Evolutionary conservation across 2,888 invertebrate species (phyloP).

Genomic region (Melanotus villosus): DNA sequence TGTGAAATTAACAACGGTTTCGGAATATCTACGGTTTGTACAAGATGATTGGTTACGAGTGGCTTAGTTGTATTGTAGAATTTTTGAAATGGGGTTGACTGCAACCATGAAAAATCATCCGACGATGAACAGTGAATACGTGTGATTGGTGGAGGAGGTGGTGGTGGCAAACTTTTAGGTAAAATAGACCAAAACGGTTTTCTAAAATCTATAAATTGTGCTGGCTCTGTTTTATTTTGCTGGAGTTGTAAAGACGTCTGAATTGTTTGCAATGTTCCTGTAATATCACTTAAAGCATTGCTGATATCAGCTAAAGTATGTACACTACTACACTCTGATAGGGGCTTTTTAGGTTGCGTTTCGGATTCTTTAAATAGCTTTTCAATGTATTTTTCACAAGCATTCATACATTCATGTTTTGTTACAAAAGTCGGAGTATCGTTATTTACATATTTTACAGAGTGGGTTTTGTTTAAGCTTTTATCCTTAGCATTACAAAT

Average conservation of each 20-base stretch:
- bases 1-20: too few species aligned
- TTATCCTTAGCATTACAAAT: background rate
- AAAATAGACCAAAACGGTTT: slow-evolving; percentile 3
- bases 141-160: background rate
- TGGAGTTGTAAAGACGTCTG: background rate
- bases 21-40: too few species aligned
- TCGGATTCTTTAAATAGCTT: background rate
- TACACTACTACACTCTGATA: background rate
- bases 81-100: too few species aligned
- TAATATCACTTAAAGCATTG: background rate
- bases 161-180: slow-evolving; percentile 10
- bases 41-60: too few species aligned
- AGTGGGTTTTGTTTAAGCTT: background rate
- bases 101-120: background rate
- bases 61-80: too few species aligned
- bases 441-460: background rate
- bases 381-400: slow-evolving; percentile 4
- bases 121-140: background rate
- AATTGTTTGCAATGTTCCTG: slow-evolving; percentile 3
- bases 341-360: background rate
- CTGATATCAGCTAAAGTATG: background rate
- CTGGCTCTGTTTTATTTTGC: background rate
- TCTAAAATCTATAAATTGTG: too few species aligned
- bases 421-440: background rate
- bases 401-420: background rate